phyloP scores from a whole-genome alignment of 2,888 invertebrate genomes.

The Hypselothyrea guttata region DNA sequence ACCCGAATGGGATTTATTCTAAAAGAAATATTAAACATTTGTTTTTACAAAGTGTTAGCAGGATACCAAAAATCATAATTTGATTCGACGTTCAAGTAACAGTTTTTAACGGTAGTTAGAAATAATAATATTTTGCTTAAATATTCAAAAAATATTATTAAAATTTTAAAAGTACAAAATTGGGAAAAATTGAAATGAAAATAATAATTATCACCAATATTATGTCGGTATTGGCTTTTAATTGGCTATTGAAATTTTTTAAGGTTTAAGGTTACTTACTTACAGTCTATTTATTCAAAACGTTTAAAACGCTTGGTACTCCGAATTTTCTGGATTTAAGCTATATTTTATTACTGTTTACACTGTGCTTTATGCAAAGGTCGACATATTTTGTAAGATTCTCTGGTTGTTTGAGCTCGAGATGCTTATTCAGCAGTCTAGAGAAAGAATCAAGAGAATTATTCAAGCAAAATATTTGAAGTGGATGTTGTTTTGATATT shows the following conservation, averaged over 20 bases:
- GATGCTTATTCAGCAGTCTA: conserved; percentile 27
- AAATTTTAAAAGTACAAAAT: too few species aligned
- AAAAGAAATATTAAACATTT: too few species aligned
- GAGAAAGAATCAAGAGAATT: background rate
- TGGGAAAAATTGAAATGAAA: too few species aligned
- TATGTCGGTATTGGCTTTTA: background rate
- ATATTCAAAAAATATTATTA: background rate
- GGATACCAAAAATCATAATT: too few species aligned
- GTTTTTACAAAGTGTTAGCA: too few species aligned
- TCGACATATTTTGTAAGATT: conserved; percentile 26
- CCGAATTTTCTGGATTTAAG: conserved; percentile 17
- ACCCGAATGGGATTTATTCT: background rate
- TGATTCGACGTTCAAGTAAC: too few species aligned
- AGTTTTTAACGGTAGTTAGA: too few species aligned
- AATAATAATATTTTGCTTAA: too few species aligned
- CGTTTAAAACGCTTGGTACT: too few species aligned
- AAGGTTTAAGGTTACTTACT: too few species aligned
- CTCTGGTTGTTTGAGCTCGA: conserved; percentile 1
- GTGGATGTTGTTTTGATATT: conserved; percentile 34
- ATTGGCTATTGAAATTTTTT: background rate
- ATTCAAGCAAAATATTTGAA: conserved; percentile 6
- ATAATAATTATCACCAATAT: too few species aligned
- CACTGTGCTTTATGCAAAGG: conserved; percentile 39
- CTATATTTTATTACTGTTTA: conserved; percentile 61
- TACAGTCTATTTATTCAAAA: too few species aligned